These are phyloP conservation scores for Phaonia tiefii DNA, from an alignment of 2,888 invertebrate genomes.

Conservation along the genomic window DNA sequence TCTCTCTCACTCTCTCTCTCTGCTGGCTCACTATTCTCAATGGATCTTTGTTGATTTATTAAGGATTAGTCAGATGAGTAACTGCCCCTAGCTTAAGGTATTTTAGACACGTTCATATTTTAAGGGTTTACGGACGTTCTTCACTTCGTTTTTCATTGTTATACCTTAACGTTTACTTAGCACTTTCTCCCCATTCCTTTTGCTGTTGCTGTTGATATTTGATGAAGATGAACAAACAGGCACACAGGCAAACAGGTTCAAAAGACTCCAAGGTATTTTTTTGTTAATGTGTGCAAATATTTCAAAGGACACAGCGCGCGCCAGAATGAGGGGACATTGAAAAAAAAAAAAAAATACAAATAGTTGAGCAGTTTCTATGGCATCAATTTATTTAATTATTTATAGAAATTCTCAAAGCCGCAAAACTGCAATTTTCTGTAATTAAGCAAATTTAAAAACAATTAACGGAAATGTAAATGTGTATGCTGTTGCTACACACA, in stretches of 20 bases:
- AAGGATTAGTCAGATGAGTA: constrained; percentile 61
- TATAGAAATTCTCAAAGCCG: constrained; percentile 50
- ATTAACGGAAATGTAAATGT: constrained; percentile 48
- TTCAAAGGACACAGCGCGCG: no score
- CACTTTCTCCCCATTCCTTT: not conserved
- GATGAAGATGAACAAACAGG: no score
- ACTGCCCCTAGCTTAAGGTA: constrained; percentile 64
- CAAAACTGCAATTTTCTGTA: constrained; percentile 47
- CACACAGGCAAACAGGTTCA: constrained; percentile 16
- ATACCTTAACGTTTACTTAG: constrained; percentile 15
- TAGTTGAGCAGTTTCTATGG: constrained; percentile 13
- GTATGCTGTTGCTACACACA: not conserved
- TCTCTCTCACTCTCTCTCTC: constrained; percentile 27
- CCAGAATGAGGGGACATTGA: no score
- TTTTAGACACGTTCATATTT: constrained; percentile 59
- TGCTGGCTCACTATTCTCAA: no score
- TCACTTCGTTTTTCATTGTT: not conserved
- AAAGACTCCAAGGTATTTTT: constrained; percentile 4
- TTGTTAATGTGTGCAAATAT: not conserved
- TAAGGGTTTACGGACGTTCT: constrained; percentile 44
- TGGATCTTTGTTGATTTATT: constrained; percentile 64
- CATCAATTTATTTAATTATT: constrained; percentile 49
- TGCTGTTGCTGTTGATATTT: constrained; percentile 15
- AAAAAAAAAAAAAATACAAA: not conserved
- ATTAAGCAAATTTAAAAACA: constrained; percentile 61